Conservation (phyloP, 2,113 vertebrate species). For the Irena cyanogastra region DNA sequence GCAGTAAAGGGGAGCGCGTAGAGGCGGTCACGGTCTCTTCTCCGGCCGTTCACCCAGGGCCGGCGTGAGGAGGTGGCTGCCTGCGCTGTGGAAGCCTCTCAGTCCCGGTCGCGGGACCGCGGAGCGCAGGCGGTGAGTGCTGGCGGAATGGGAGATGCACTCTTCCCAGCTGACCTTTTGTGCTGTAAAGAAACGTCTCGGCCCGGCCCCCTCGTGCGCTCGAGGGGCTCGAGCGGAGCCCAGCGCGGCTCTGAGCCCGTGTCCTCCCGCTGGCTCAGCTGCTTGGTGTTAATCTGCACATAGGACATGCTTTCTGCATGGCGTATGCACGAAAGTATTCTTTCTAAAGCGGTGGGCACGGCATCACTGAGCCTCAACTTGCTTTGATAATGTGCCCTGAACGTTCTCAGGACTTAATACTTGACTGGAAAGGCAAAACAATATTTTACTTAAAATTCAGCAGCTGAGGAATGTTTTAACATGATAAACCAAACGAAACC, state of each 20-base stretch:
- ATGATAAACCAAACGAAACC: background rate
- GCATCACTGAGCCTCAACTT: background rate
- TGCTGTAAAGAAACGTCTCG: background rate
- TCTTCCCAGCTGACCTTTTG: background rate
- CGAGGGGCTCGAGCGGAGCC: background rate
- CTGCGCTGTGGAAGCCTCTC: background rate
- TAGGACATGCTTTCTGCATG: rapidly evolving
- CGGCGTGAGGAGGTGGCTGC: background rate
- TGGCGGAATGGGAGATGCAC: background rate
- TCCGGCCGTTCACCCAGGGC: background rate
- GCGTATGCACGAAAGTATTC: background rate
- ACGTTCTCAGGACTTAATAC: background rate
- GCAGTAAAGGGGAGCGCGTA: background rate
- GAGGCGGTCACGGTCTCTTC: background rate
- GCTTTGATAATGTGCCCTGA: background rate
- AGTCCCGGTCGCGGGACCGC: background rate
- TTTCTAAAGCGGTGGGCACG: background rate
- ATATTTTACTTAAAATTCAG: background rate
- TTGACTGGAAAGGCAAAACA: background rate
- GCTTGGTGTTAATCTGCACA: background rate
- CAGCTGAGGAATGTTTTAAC: background rate
- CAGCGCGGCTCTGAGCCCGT: background rate
- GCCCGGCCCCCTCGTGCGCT: background rate
- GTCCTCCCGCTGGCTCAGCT: background rate
- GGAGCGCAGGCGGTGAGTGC: background rate